These are phyloP conservation scores for Fistularia tabacaria DNA, from an alignment of 2,797 vertebrate species.

Conservation along the genomic window DNA sequence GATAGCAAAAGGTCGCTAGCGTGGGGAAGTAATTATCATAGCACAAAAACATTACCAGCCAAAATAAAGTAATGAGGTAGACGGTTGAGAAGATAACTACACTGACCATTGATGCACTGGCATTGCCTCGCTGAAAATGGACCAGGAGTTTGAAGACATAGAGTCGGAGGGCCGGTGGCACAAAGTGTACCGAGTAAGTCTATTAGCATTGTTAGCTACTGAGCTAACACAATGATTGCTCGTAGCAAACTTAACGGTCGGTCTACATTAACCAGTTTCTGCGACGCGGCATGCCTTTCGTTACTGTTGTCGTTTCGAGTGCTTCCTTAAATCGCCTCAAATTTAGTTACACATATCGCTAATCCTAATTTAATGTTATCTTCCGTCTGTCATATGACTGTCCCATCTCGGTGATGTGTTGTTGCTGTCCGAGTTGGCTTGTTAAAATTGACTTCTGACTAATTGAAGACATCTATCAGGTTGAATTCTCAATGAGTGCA, in stretches of 20 bases:
- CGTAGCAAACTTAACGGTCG: not conserved
- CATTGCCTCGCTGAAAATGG: conserved; percentile 63
- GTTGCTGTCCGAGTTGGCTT: no score
- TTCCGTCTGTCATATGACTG: no score
- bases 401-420: no score
- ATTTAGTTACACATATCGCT: no score
- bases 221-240: conserved; percentile 53
- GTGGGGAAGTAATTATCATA: conserved; percentile 18
- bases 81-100: conserved; percentile 13
- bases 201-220: conserved; percentile 43
- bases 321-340: no score
- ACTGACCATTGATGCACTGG: conserved; percentile 22
- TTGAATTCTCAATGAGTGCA: no score
- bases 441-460: no score
- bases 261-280: not conserved
- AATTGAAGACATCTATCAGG: no score
- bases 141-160: conserved; percentile 85
- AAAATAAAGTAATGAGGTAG: conserved; percentile 65
- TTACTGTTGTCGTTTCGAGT: no score
- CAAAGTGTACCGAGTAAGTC: conserved; percentile 86
- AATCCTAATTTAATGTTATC: no score
- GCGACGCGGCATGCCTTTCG: not conserved
- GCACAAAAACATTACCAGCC: conserved; percentile 20
- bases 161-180: conserved; percentile 89
- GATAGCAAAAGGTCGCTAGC: conserved; percentile 34